These are phyloP conservation scores for Dendroctonus ponderosae DNA, from an alignment of 1,140 invertebrate species.

Conservation along the genomic window DNA sequence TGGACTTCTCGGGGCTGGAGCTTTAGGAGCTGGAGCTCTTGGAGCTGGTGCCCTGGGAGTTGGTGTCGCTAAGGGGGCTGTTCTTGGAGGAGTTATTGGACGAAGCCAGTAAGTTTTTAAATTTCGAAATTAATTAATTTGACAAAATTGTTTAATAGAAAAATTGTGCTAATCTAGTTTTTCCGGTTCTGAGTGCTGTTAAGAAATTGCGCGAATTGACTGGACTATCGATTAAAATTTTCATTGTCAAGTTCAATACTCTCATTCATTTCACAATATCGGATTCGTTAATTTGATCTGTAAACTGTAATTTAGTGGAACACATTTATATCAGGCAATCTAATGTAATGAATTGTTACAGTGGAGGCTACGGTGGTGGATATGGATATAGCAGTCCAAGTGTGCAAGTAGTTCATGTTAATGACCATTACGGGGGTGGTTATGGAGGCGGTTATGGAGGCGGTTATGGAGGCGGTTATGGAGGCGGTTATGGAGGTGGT, in stretches of 20 bases:
- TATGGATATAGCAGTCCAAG: constrained; percentile 4
- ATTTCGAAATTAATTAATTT: not conserved
- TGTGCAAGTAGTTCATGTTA: constrained; percentile 19
- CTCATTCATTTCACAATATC: too few species aligned
- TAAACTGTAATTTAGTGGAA: too few species aligned
- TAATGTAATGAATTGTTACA: not conserved
- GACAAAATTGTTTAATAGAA: not conserved
- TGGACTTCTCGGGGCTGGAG: constrained; percentile 40
- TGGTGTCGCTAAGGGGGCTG: constrained; percentile 32
- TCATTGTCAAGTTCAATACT: not conserved
- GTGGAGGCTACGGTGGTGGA: constrained; percentile 22
- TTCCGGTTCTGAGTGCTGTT: too few species aligned
- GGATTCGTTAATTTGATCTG: too few species aligned
- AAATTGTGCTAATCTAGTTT: not conserved
- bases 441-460: constrained; percentile 7
- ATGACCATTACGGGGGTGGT: constrained; percentile 7
- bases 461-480: constrained; percentile 10
- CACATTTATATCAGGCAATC: too few species aligned
- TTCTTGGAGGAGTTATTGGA: constrained; percentile 35
- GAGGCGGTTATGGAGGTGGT: constrained; percentile 15
- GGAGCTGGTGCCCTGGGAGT: constrained; percentile 36
- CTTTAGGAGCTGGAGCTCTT: constrained; percentile 42
- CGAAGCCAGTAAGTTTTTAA: constrained; percentile 18
- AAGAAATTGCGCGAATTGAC: not conserved
- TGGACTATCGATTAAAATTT: not conserved